A percentile compares a stretch with the other conserved stretches of the same genome.
These are phyloP conservation scores for Dorcus parallelipipedus DNA, from an alignment of 2,888 invertebrate species.

Conservation along the genomic window DNA sequence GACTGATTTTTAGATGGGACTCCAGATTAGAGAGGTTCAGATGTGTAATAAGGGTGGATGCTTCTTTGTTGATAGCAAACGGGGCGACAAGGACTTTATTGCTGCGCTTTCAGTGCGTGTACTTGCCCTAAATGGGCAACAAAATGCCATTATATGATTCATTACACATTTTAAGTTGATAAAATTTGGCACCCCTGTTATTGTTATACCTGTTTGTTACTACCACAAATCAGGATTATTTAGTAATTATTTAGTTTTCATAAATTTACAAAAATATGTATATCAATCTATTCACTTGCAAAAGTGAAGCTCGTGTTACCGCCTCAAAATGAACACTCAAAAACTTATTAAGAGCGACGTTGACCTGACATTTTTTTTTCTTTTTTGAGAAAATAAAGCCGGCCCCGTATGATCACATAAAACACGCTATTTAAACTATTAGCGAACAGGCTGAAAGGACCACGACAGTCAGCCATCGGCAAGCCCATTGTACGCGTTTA, in stretches of 20 bases:
- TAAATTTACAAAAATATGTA: no score
- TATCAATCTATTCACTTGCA: no score
- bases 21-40: constrained; percentile 13
- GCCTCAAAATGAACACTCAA: constrained; percentile 22
- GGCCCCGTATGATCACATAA: constrained; percentile 27
- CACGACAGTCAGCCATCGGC: constrained; percentile 27
- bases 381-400: constrained; percentile 17
- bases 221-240: no score
- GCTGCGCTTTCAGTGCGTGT: no score
- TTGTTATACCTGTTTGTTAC: no score
- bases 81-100: constrained; percentile 9
- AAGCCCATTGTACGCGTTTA: constrained; percentile 27
- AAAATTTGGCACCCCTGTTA: no score
- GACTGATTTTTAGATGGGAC: constrained; percentile 22
- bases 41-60: constrained; percentile 14
- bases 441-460: constrained; percentile 23
- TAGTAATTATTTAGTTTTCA: no score
- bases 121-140: no score
- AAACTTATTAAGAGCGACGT: constrained; percentile 21
- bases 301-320: no score
- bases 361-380: constrained; percentile 24
- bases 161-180: no score
- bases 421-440: constrained; percentile 33
- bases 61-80: constrained; percentile 10
- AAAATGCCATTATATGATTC: no score